These are phyloP conservation scores for Chiloscyllium punctatum DNA, from an alignment of 2,797 vertebrate genomes.

Conservation along the genomic window DNA sequence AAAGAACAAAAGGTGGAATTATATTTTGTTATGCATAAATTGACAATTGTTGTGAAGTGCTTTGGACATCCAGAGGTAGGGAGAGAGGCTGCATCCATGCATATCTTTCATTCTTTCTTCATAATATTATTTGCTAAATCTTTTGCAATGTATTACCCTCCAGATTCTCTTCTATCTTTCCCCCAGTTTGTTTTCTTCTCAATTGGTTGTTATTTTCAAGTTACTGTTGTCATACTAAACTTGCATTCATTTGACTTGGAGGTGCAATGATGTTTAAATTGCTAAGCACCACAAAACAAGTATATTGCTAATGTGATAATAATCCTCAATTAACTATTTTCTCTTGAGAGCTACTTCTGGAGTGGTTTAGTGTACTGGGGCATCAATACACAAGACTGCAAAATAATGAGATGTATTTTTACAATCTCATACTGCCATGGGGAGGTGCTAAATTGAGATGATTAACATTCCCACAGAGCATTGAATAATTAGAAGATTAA, in stretches of 20 bases:
- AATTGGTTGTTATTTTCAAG: neutral
- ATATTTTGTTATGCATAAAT: too few species aligned
- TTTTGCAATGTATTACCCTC: neutral
- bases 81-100: too few species aligned
- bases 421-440: neutral
- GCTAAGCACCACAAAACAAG: neutral
- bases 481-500: neutral
- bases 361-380: neutral
- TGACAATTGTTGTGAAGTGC: too few species aligned
- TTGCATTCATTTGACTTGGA: neutral
- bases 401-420: slow-evolving; percentile 5
- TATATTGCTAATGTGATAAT: slow-evolving; percentile 27
- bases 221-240: neutral
- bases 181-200: neutral
- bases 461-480: neutral
- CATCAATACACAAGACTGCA: neutral
- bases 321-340: slow-evolving; percentile 20
- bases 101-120: too few species aligned
- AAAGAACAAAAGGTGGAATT: too few species aligned
- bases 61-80: too few species aligned
- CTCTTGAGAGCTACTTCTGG: neutral
- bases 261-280: neutral
- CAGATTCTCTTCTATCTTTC: neutral
- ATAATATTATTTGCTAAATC: neutral
- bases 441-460: neutral